A percentile compares a stretch with the other conserved stretches of the same genome.
These are phyloP conservation scores for Bombus terrestris DNA, from an alignment of 1,140 invertebrate species.

Conservation along the genomic window DNA sequence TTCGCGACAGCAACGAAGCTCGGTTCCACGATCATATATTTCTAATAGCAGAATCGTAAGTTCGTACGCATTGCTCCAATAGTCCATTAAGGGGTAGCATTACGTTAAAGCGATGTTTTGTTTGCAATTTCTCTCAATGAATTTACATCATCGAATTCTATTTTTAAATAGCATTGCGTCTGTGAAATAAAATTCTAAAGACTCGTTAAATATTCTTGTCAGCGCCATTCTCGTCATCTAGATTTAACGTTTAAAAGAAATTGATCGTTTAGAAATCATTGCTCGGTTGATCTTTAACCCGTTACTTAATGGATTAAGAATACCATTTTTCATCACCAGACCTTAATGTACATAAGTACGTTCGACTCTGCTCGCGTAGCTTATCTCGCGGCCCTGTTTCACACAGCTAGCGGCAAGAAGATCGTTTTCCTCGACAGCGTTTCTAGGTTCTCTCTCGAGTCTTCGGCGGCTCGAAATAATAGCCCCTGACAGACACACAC, in stretches of 20 bases:
- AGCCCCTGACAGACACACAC: background rate
- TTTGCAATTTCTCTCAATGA: background rate
- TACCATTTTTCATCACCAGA: background rate
- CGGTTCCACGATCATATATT: background rate
- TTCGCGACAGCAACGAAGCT: too few relatives aligned
- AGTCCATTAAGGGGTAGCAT: too few relatives aligned
- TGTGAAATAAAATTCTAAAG: too few relatives aligned
- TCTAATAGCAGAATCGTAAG: too few relatives aligned
- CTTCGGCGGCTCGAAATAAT: background rate
- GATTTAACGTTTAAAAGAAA: too few relatives aligned
- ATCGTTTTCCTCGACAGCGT: background rate
- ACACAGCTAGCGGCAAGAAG: background rate
- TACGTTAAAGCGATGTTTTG: too few relatives aligned
- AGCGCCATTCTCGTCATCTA: too few relatives aligned
- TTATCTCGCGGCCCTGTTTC: background rate
- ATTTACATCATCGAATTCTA: background rate
- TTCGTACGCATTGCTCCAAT: background rate
- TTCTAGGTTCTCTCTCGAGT: conserved; percentile 15
- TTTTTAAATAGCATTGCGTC: too few relatives aligned
- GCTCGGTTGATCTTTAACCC: too few relatives aligned
- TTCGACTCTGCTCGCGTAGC: background rate
- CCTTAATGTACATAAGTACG: background rate
- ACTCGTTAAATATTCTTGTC: too few relatives aligned
- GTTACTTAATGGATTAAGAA: background rate
- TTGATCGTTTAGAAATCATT: too few relatives aligned